Percentiles rank a stretch among this genome's conserved stretches.
These are phyloP conservation scores for Perizoma flavofasciatum DNA, from an alignment of 2,888 invertebrate genomes.

Conservation along the genomic window DNA sequence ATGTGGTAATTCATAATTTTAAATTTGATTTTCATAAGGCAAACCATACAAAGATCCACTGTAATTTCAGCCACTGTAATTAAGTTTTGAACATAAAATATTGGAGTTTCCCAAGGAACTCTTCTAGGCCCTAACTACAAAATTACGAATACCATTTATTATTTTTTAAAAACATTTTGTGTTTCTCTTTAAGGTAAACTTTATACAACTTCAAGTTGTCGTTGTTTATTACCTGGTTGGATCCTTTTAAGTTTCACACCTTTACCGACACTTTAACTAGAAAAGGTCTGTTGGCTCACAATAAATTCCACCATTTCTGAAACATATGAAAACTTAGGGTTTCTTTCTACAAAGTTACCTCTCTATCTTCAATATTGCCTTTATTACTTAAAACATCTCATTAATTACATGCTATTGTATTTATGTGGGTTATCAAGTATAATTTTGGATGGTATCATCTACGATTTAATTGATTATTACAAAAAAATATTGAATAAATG, in stretches of 20 bases:
- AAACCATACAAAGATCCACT: neutral
- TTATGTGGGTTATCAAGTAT: too few relatives aligned
- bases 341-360: too few relatives aligned
- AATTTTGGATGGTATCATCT: too few relatives aligned
- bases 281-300: conserved; percentile 4
- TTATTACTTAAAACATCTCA: too few relatives aligned
- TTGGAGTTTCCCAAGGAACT: neutral
- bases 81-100: neutral
- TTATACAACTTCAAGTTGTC: conserved; percentile 13
- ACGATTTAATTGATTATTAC: too few relatives aligned
- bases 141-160: too few relatives aligned
- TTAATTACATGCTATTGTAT: too few relatives aligned
- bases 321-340: neutral
- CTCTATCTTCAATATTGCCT: too few relatives aligned
- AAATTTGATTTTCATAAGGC: neutral
- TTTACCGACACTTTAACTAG: conserved; percentile 3
- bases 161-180: neutral
- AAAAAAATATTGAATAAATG: too few relatives aligned
- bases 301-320: neutral
- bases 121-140: neutral
- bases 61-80: neutral
- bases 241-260: conserved; percentile 24
- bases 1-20: too few relatives aligned
- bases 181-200: conserved; percentile 5
- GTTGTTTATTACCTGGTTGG: conserved; percentile 18